Evolutionary conservation across 1,140 invertebrate genomes (phyloP).

Genomic region (Chrysomallon squamiferum): DNA sequence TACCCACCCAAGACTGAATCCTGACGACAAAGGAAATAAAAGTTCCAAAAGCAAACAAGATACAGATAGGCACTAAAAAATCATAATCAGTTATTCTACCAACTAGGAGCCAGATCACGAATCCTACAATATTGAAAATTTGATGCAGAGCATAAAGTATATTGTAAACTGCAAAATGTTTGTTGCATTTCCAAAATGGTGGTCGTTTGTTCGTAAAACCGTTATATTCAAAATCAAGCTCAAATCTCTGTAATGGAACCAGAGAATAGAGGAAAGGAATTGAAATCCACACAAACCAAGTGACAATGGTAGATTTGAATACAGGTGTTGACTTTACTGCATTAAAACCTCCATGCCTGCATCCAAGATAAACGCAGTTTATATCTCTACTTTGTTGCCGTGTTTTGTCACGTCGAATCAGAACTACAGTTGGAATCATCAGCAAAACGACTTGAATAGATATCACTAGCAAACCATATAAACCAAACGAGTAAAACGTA

Average conservation of each 20-base stretch:
- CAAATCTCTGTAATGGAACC: background rate
- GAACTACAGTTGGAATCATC: background rate
- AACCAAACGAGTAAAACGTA: background rate
- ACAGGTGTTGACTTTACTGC: background rate
- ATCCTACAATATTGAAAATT: background rate
- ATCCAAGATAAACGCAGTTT: background rate
- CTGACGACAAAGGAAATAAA: background rate
- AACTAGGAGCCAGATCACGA: background rate
- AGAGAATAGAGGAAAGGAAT: background rate
- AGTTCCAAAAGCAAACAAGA: background rate
- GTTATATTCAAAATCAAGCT: background rate
- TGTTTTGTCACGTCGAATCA: background rate
- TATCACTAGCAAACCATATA: background rate
- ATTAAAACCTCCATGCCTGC: background rate
- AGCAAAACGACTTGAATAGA: background rate
- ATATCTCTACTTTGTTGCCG: background rate
- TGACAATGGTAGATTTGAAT: background rate
- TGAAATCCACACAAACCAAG: background rate
- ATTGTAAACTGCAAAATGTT: background rate
- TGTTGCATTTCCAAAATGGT: conserved; percentile 4
- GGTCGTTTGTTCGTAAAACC: background rate
- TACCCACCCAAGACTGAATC: conserved; percentile 4
- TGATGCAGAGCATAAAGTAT: background rate
- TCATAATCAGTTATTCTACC: background rate
- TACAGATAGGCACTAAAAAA: background rate